These are phyloP conservation scores for Potorous gilbertii DNA, from an alignment of 2,797 vertebrate genomes.

Conservation along the genomic window DNA sequence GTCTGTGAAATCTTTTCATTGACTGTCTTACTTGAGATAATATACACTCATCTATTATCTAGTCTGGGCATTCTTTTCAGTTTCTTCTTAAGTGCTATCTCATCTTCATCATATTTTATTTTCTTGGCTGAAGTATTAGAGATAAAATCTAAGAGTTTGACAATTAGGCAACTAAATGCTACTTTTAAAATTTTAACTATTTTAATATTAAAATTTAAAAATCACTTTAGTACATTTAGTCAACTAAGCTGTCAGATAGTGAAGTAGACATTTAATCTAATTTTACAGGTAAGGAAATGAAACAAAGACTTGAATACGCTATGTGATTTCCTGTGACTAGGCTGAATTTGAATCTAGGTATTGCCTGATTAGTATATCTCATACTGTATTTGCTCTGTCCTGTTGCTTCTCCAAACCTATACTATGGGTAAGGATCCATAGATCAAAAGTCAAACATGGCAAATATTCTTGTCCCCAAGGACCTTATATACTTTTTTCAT, in stretches of 20 bases:
- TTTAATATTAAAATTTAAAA: neutral
- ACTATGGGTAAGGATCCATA: neutral
- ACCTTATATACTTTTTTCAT: neutral
- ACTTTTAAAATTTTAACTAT: neutral
- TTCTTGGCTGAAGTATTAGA: neutral
- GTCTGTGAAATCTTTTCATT: too few relatives aligned
- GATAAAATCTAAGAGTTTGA: neutral
- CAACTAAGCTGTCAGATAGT: neutral
- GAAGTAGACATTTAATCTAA: neutral
- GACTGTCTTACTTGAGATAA: too few relatives aligned
- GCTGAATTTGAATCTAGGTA: neutral
- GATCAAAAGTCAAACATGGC: neutral
- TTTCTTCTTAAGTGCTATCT: too few relatives aligned
- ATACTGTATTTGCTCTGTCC: neutral
- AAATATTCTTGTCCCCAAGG: neutral
- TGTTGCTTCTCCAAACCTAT: neutral
- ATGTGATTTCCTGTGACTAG: neutral
- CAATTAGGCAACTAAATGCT: neutral
- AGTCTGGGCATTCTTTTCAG: too few relatives aligned
- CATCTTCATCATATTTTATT: neutral
- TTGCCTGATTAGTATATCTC: neutral
- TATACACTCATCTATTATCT: too few relatives aligned
- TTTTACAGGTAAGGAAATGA: neutral
- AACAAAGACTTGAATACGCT: neutral
- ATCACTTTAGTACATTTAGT: neutral